These are phyloP conservation scores for Paracanthobrama guichenoti DNA, from an alignment of 2,113 vertebrate genomes.

Conservation along the genomic window DNA sequence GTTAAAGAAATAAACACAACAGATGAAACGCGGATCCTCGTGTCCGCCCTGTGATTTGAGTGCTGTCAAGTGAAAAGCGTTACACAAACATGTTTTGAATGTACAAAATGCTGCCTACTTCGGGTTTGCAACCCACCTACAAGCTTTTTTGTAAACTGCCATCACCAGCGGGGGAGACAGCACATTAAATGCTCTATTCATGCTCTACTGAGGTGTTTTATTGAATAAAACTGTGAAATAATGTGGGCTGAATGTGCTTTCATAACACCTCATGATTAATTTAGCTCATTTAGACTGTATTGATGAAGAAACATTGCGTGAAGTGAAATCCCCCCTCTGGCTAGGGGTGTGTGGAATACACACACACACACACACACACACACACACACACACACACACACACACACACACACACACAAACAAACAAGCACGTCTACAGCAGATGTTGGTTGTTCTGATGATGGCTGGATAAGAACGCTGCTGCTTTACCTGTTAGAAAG, in stretches of 20 bases:
- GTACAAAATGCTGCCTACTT: not conserved
- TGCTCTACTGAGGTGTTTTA: not conserved
- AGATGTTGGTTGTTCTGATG: constrained; percentile 50
- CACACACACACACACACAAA: too few relatives aligned
- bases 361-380: constrained; percentile 6
- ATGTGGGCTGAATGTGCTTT: not conserved
- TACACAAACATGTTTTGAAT: not conserved
- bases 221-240: constrained; percentile 1
- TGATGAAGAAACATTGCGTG: constrained; percentile 18
- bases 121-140: not conserved
- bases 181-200: not conserved
- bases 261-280: constrained; percentile 6
- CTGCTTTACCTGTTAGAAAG: constrained; percentile 59
- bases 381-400: constrained; percentile 33
- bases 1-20: too few relatives aligned
- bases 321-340: constrained; percentile 18
- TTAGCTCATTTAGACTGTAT: not conserved
- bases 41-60: too few relatives aligned
- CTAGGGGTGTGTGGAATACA: constrained; percentile 10
- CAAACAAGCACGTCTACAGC: constrained; percentile 42
- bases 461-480: constrained; percentile 46
- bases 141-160: not conserved
- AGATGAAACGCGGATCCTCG: too few relatives aligned
- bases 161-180: too few relatives aligned
- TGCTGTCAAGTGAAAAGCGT: too few relatives aligned